Percentiles rank a stretch among this genome's conserved stretches.
Conservation (phyloP, 2,888 invertebrate genomes). For the Mesorhabditis belari region DNA sequence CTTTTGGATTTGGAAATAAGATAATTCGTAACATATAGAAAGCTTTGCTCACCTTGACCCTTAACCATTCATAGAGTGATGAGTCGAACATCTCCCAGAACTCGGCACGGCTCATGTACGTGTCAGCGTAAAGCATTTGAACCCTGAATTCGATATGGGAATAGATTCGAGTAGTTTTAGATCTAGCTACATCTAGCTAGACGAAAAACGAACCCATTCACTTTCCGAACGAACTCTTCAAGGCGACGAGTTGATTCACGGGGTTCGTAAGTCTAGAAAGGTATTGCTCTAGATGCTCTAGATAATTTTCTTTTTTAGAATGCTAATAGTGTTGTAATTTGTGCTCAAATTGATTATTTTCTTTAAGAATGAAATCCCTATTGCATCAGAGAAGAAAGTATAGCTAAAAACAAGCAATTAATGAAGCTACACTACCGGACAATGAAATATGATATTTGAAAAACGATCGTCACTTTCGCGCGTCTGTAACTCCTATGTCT, state of each 20-base stretch:
- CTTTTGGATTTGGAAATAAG: no score
- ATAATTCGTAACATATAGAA: no score
- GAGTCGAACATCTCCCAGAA: conserved; percentile 76
- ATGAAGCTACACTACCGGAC: no score
- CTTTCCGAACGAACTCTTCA: conserved; percentile 67
- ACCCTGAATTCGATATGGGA: conserved; percentile 58
- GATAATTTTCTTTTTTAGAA: not conserved
- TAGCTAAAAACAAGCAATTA: not conserved
- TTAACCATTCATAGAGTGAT: conserved; percentile 61
- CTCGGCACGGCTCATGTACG: conserved; percentile 69
- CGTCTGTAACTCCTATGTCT: no score
- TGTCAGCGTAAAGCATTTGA: conserved; percentile 79
- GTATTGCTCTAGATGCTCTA: conserved; percentile 51
- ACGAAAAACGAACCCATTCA: conserved; percentile 60
- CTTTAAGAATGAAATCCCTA: not conserved
- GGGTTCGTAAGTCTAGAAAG: conserved; percentile 62
- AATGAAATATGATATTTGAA: no score
- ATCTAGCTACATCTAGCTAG: not conserved
- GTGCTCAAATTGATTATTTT: not conserved
- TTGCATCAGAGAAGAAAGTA: no score
- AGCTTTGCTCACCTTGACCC: conserved; percentile 10
- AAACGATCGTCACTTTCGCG: no score
- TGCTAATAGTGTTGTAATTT: no score
- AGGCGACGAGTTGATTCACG: conserved; percentile 65
- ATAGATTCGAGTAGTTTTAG: not conserved